Percentiles rank a stretch among this genome's conserved stretches.
These are phyloP conservation scores for Anaspis maculata DNA, from an alignment of 2,888 invertebrate genomes.

Conservation along the genomic window DNA sequence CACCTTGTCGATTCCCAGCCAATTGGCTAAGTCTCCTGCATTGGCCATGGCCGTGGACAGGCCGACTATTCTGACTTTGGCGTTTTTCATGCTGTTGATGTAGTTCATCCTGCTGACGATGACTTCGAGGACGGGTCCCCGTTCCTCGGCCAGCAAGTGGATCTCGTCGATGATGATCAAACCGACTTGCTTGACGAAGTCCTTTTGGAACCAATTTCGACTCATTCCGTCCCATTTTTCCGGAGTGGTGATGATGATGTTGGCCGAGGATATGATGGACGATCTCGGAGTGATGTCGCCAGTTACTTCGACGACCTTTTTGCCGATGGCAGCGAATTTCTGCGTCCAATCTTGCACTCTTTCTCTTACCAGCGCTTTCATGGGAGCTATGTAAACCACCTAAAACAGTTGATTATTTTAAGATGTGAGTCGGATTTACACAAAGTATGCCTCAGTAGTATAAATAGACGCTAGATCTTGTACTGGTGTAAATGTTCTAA, in stretches of 20 bases:
- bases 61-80: constrained; percentile 81
- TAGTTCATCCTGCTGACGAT: constrained; percentile 97
- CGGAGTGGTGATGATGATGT: constrained; percentile 96
- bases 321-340: constrained; percentile 62
- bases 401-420: constrained; percentile 41
- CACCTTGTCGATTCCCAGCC: constrained; percentile 76
- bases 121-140: constrained; percentile 89
- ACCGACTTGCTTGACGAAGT: constrained; percentile 85
- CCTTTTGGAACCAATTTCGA: constrained; percentile 94
- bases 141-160: constrained; percentile 86
- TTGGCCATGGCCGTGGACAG: constrained; percentile 97
- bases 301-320: constrained; percentile 90
- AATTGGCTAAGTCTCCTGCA: constrained; percentile 91
- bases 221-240: constrained; percentile 99
- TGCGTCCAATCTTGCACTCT: constrained; percentile 91
- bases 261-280: constrained; percentile 70
- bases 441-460: too few species aligned
- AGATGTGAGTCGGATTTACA: too few species aligned
- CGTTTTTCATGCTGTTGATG: constrained; percentile 82
- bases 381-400: constrained; percentile 95
- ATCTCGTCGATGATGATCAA: constrained; percentile 97
- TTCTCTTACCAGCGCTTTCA: constrained; percentile 96
- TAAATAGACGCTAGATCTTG: too few species aligned
- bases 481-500: too few species aligned
- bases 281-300: constrained; percentile 87